Evolutionary conservation across 2,113 vertebrate species (phyloP), one percentile per base, ranked within the genome.

Genomic region (Pteruthius melanotis): DNA sequence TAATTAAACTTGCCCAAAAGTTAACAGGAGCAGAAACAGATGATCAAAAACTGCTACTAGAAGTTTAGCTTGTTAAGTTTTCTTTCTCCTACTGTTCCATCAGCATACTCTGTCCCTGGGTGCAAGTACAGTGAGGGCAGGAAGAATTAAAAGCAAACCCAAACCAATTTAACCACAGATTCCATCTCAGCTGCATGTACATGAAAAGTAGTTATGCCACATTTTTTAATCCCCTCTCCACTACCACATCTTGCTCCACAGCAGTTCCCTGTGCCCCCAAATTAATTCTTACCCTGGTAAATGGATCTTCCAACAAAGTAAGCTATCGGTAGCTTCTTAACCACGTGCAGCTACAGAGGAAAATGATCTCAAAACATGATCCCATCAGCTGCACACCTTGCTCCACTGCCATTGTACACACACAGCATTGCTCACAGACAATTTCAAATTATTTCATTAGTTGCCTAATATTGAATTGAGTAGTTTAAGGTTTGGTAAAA

Each of bases 1-100:
- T 70, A 81, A 66, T 35, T 78, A 81, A 84, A 71, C 52, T 56
- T 60, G 37, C 19, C 79, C 71, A 74, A 78, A 92, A 87, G 21
- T 11, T 68, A 94, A 72, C 0, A 64, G 21, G 8, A 80, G 6
- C 56, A 94, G 44, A 87, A 84, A 68, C 11, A 90, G 31, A 60
- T 16, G 6, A 95, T 23, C 27, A 65, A 50, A 69, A 75, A 3
- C 52, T 22, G 10, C 64, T 71, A 33, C 33, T 23, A 66, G 35
- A 47, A 86, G 60, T 42, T 27, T 15, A 6, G 9, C 71, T 89
- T 66, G 53, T 27, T 39, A 20, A 3, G 10, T 66, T 93, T 72
- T 75, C 52, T 64, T 92, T 57, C 26, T 84, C 33, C 17, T 60
- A 26, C 47, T 61, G 23, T 61, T 53, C 27, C 39, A 89, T 24